Conservation (phyloP, 2,888 invertebrate species). For the Drosophila bunnanda region DNA sequence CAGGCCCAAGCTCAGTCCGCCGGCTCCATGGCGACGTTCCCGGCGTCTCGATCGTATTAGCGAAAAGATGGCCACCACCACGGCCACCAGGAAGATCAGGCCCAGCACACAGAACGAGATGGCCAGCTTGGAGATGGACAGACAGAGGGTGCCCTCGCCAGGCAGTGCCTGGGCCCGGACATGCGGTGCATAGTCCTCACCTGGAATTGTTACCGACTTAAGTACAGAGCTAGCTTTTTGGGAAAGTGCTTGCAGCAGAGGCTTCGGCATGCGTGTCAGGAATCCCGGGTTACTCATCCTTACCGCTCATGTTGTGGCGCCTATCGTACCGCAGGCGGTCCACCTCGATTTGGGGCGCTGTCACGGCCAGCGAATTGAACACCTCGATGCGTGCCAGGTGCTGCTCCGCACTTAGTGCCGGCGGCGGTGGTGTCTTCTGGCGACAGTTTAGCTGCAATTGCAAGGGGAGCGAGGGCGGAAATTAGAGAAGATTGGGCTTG, state of each 20-base stretch:
- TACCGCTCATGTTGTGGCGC: conserved; percentile 83
- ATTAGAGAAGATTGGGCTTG: conserved; percentile 15
- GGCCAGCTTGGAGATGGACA: conserved; percentile 91
- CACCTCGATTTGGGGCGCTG: conserved; percentile 91
- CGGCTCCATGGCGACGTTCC: conserved; percentile 48
- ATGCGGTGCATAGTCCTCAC: conserved; percentile 82
- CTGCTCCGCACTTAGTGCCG: conserved; percentile 82
- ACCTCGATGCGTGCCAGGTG: conserved; percentile 87
- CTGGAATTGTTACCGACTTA: conserved; percentile 59
- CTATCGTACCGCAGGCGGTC: conserved; percentile 85
- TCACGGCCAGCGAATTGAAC: conserved; percentile 92
- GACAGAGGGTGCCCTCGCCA: conserved; percentile 86
- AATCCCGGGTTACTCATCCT: conserved; percentile 25
- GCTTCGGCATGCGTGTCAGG: conserved; percentile 11
- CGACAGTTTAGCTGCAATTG: conserved; percentile 84
- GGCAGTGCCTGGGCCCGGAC: conserved; percentile 67
- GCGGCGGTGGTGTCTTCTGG: conserved; percentile 46
- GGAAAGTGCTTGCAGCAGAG: background rate
- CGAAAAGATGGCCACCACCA: conserved; percentile 89
- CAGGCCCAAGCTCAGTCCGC: conserved; percentile 40
- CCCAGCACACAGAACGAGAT: conserved; percentile 90
- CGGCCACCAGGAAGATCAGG: conserved; percentile 89
- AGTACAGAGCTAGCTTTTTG: background rate
- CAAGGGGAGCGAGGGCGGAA: conserved; percentile 35
- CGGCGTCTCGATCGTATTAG: conserved; percentile 87